A percentile compares a stretch with the other conserved stretches of the same genome.
Conservation (phyloP, 2,888 invertebrate genomes). For the Zygaena filipendulae region DNA sequence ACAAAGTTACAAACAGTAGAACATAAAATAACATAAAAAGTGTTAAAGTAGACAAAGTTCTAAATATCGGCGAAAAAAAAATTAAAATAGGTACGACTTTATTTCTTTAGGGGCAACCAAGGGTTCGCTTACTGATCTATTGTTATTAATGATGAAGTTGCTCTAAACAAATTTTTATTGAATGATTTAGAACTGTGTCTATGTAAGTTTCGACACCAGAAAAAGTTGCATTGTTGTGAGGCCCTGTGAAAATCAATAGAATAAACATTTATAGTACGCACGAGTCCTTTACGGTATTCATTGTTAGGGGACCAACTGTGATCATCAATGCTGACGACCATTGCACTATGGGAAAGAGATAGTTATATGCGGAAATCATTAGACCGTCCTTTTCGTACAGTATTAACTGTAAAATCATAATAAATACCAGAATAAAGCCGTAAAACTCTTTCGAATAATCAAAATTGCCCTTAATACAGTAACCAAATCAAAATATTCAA, state of each 20-base stretch:
- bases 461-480: not conserved
- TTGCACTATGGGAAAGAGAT: no score
- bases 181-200: conserved; percentile 42
- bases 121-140: no score
- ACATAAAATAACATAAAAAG: conserved; percentile 26
- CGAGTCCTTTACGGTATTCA: conserved; percentile 21
- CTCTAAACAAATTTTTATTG: conserved; percentile 43
- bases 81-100: no score
- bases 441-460: no score
- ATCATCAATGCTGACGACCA: conserved; percentile 16
- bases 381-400: no score
- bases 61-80: no score
- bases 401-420: no score
- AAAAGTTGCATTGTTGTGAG: conserved; percentile 40
- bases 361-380: no score
- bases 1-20: conserved; percentile 31
- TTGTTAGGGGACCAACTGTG: no score
- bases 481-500: not conserved
- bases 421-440: no score
- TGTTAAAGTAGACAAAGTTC: conserved; percentile 35
- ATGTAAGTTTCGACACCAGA: conserved; percentile 28
- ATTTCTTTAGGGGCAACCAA: no score
- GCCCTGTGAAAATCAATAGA: conserved; percentile 65
- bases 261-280: conserved; percentile 55
- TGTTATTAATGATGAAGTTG: conserved; percentile 59